These are phyloP conservation scores for Torymus tubicola DNA, from an alignment of 2,888 invertebrate genomes.

Conservation along the genomic window DNA sequence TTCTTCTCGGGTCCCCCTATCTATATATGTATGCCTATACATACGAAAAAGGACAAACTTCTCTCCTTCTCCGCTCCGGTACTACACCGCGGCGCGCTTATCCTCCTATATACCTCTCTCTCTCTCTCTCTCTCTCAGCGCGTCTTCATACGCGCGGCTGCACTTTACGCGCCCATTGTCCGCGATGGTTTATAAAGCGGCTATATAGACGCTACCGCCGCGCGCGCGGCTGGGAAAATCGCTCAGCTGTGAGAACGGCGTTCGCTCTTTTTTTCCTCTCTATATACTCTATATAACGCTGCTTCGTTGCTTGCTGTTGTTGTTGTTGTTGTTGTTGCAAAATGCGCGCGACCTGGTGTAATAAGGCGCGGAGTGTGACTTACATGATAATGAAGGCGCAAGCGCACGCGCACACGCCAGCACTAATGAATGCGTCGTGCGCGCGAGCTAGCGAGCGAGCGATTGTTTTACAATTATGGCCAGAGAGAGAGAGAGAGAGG, in stretches of 20 bases:
- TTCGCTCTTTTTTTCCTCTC: conserved; percentile 3
- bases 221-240: conserved; percentile 45
- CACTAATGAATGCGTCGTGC: conserved; percentile 41
- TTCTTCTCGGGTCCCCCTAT: background rate
- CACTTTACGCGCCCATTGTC: conserved; percentile 47
- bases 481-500: background rate
- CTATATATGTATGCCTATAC: no score
- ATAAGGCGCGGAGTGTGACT: conserved; percentile 37
- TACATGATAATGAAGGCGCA: conserved; percentile 38
- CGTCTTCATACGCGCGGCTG: conserved; percentile 23
- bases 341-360: conserved; percentile 9
- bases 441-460: background rate
- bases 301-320: background rate
- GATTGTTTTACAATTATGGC: conserved; percentile 53
- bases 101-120: background rate
- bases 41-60: no score
- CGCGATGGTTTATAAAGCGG: conserved; percentile 2
- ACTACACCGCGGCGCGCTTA: background rate
- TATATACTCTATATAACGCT: conserved; percentile 1
- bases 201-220: conserved; percentile 2
- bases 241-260: conserved; percentile 39
- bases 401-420: no score
- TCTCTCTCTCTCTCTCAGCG: background rate
- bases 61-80: background rate
- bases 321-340: conserved; percentile 15